phyloP scores from a whole-genome alignment of 1,140 invertebrate genomes.

The Apis mellifera region DNA sequence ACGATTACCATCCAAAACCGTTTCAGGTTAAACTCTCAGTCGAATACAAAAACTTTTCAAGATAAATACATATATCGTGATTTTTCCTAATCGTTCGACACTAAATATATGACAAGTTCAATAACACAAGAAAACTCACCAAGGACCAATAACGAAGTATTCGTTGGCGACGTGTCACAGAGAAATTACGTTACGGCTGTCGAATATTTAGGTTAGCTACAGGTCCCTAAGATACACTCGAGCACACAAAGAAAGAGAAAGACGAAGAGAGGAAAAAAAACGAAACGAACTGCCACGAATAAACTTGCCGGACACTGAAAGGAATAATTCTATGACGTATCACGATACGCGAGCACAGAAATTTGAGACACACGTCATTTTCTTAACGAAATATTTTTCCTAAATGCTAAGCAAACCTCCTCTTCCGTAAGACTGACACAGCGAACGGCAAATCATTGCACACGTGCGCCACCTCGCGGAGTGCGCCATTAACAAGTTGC shows the following conservation, averaged over 20 bases:
- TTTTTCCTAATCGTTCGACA: background rate
- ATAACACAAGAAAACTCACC: slow-evolving; percentile 19
- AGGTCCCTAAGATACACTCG: slow-evolving; percentile 44
- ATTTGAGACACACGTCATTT: slow-evolving; percentile 84
- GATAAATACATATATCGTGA: too few species aligned
- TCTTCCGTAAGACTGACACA: slow-evolving; percentile 70
- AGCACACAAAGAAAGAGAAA: slow-evolving; percentile 65
- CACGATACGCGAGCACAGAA: slow-evolving; percentile 83
- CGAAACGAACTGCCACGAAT: slow-evolving; percentile 13
- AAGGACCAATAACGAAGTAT: slow-evolving; percentile 30
- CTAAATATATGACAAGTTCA: background rate
- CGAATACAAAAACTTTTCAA: background rate
- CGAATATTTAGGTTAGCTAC: slow-evolving; percentile 66
- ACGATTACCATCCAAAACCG: background rate
- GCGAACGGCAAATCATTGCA: slow-evolving; percentile 63
- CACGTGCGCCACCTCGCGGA: slow-evolving; percentile 63
- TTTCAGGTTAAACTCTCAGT: slow-evolving; percentile 8
- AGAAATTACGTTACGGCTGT: slow-evolving; percentile 62
- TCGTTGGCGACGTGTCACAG: slow-evolving; percentile 64
- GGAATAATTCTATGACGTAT: slow-evolving; percentile 70
- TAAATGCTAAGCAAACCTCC: slow-evolving; percentile 77
- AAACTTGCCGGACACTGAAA: slow-evolving; percentile 18
- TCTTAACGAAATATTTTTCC: slow-evolving; percentile 77
- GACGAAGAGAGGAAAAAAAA: slow-evolving; percentile 74
- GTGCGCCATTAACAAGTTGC: slow-evolving; percentile 32